Conservation (phyloP, 1,140 invertebrate species). For the Plutomurus gul region DNA sequence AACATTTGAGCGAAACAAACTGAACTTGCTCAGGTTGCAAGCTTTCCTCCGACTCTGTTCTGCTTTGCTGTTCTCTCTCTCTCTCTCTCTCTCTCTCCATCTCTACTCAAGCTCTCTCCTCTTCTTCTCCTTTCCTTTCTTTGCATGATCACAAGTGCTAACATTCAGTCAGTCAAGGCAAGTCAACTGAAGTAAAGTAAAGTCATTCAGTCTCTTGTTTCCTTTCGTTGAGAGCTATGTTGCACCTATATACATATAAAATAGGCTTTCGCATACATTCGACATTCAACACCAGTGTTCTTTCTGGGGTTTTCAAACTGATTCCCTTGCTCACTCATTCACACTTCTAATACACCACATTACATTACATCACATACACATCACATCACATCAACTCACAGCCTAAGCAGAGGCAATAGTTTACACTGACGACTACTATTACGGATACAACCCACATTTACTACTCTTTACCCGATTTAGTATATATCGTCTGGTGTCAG, state of each 20-base stretch:
- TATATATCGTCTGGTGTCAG: no score
- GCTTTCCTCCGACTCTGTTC: not conserved
- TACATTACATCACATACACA: conserved; percentile 11
- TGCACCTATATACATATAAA: conserved; percentile 2
- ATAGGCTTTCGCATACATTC: conserved; percentile 10
- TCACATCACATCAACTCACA: conserved; percentile 9
- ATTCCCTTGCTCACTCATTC: not conserved
- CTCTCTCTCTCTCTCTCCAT: not conserved
- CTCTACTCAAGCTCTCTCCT: not conserved
- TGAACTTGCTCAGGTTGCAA: no score
- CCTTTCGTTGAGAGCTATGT: conserved; percentile 23
- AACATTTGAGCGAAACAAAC: no score
- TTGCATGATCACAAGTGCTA: conserved; percentile 27
- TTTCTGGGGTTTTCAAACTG: not conserved
- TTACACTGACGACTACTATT: not conserved
- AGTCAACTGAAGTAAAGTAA: not conserved
- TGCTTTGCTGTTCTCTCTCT: not conserved
- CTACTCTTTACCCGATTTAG: no score
- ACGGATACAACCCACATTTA: no score
- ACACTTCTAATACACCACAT: no score
- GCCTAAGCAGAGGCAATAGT: not conserved
- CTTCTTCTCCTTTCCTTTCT: conserved; percentile 5
- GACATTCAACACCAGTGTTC: conserved; percentile 1
- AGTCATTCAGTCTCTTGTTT: not conserved
- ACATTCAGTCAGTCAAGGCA: conserved; percentile 16